A percentile compares a stretch with the other conserved stretches of the same genome.
These are phyloP conservation scores for Brenthis hecate DNA, from an alignment of 2,888 invertebrate genomes.

Conservation along the genomic window DNA sequence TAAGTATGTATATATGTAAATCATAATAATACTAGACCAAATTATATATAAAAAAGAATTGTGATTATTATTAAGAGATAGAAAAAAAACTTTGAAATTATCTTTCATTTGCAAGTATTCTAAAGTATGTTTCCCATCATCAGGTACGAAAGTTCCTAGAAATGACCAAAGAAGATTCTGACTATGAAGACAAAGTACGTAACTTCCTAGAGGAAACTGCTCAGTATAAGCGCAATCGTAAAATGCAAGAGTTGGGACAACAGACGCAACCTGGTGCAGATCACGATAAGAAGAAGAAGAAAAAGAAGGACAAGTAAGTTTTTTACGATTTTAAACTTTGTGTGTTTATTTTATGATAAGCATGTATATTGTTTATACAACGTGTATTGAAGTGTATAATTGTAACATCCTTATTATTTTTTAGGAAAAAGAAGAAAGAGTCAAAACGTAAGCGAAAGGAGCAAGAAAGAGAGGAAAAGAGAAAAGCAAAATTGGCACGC, in stretches of 20 bases:
- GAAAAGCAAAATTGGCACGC: conserved; percentile 85
- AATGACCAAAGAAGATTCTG: conserved; percentile 91
- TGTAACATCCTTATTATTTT: background rate
- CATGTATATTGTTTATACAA: background rate
- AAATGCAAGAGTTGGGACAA: conserved; percentile 85
- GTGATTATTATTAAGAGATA: no score
- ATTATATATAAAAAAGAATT: no score
- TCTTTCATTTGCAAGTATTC: background rate
- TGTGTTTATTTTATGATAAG: background rate
- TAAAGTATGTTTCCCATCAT: background rate
- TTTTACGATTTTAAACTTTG: conserved; percentile 2
- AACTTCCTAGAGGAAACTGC: conserved; percentile 92
- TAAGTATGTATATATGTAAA: no score
- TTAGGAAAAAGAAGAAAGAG: conserved; percentile 86
- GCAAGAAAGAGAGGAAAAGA: conserved; percentile 86
- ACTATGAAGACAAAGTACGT: conserved; percentile 93
- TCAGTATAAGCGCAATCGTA: conserved; percentile 88
- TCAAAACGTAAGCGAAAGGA: conserved; percentile 88
- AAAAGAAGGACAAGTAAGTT: conserved; percentile 80
- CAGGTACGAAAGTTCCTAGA: conserved; percentile 88
- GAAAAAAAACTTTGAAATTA: no score
- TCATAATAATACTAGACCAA: no score
- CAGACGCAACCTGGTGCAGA: conserved; percentile 77
- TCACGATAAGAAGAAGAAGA: conserved; percentile 78
- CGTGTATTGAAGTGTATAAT: background rate